Evolutionary conservation across 2,797 vertebrate species (phyloP).

Genomic region (Avahi laniger): DNA sequence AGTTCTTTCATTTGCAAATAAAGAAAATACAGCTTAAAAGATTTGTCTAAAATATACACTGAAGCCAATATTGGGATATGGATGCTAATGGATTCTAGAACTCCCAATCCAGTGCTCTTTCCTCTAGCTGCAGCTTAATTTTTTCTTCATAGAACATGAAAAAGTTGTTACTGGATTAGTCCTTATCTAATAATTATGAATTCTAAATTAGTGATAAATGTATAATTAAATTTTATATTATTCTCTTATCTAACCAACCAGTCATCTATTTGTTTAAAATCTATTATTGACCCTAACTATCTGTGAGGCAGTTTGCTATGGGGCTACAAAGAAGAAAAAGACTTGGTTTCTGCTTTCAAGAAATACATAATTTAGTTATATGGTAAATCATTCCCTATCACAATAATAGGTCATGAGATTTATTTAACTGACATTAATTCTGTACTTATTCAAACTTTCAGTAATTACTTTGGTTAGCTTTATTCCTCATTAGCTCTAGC

Average conservation of each 20-base stretch:
- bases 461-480: not conserved
- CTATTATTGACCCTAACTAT: not conserved
- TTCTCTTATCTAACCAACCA: not conserved
- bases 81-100: too few species aligned
- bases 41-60: not conserved
- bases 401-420: not conserved
- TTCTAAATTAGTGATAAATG: not conserved
- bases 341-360: not conserved
- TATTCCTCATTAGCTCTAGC: not conserved
- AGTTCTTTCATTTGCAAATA: not conserved
- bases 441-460: not conserved
- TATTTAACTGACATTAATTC: not conserved
- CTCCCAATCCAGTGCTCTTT: not conserved
- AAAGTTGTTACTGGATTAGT: not conserved
- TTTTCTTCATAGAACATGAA: not conserved
- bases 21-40: not conserved
- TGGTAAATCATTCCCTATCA: not conserved
- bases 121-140: not conserved
- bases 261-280: not conserved
- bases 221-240: not conserved
- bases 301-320: not conserved
- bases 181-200: not conserved
- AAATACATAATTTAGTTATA: not conserved
- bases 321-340: not conserved
- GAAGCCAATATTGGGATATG: not conserved